Base-by-base conservation (phyloP, 2,888 invertebrate species). In the Amblyteles armatorius region DNA sequence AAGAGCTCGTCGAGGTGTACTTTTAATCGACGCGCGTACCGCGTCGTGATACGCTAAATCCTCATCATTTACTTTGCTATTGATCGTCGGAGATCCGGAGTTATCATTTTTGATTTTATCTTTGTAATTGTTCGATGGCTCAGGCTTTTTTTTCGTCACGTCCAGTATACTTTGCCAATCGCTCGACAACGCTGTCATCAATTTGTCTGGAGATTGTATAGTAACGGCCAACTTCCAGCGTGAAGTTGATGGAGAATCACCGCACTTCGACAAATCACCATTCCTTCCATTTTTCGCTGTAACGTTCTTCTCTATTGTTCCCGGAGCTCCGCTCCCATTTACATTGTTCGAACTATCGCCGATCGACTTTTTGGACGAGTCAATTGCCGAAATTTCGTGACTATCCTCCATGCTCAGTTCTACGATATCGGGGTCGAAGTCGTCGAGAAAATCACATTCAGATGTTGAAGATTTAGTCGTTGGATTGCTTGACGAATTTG, bases 171-270 rank as follows among this genome's bases (percentile, higher is more conserved):
- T 57, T 19, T 57, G 68, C 76, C 76, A 68, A 77, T 77, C 16
- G 57, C 19, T 50, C 29, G 79, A 69, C 19, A 72, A 57, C 0
- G 60, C 57, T 4, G 71, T 71, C 63, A 69, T 69, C 48, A 50
- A 60, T 40, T n/a, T 16, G 19, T 67, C 57, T 3, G 77, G 33
- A 40, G 73, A 26, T 65, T 80, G 33, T 0, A 63, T 65, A 16
- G 50, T n/a, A 22, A 44, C 33, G 2, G 50, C 9, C 44, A 65
- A n/a, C 6, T 65, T 67, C 76, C 76, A 67, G 5, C 33, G 52
- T 7, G 67, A 65, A n/a, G 16, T 65, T 50, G 71, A 33, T 3
- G 68, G 19, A 11, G 48, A 40, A 33, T 68, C 16, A 9, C 40
- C 33, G 26, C 44, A 60, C 4, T 33, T 33, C 0, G 50, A 29